Evolutionary conservation across 2,888 invertebrate genomes (phyloP).

Genomic region (Agrochola lota): DNA sequence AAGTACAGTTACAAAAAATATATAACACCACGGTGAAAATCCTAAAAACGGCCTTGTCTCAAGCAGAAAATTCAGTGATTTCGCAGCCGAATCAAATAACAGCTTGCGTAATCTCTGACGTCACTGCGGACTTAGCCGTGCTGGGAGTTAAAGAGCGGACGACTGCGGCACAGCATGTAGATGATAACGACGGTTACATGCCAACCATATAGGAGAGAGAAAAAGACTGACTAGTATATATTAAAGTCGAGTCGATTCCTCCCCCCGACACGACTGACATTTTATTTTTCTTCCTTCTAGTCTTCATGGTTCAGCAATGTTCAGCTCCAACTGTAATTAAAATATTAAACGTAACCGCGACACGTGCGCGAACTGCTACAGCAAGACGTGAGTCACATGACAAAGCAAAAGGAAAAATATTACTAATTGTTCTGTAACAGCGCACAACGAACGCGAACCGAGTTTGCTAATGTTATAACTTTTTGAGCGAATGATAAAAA

Average conservation of each 20-base stretch:
- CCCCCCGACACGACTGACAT: constrained; percentile 91
- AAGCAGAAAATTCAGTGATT: constrained; percentile 89
- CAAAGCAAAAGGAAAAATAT: constrained; percentile 75
- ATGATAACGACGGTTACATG: constrained; percentile 81
- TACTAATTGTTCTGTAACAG: constrained; percentile 67
- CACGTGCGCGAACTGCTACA: constrained; percentile 63
- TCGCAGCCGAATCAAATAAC: constrained; percentile 86
- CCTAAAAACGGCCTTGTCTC: constrained; percentile 73
- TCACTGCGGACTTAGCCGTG: constrained; percentile 86
- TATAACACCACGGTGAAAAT: constrained; percentile 32
- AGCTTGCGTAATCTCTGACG: constrained; percentile 89
- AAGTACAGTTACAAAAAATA: constrained; percentile 17
- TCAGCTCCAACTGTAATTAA: constrained; percentile 75
- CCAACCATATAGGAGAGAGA: constrained; percentile 94
- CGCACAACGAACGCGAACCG: constrained; percentile 67
- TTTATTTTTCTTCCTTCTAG: constrained; percentile 70
- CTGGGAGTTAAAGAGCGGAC: constrained; percentile 41
- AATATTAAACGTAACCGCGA: constrained; percentile 64
- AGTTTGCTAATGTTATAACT: constrained; percentile 61
- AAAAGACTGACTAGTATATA: constrained; percentile 93
- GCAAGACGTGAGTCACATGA: constrained; percentile 77
- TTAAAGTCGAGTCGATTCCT: constrained; percentile 92
- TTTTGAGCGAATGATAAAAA: constrained; percentile 63
- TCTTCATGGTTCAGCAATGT: constrained; percentile 65
- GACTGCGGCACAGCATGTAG: constrained; percentile 54